phyloP scores from a whole-genome alignment of 2,888 invertebrate species.

The Fabriciana adippe region DNA sequence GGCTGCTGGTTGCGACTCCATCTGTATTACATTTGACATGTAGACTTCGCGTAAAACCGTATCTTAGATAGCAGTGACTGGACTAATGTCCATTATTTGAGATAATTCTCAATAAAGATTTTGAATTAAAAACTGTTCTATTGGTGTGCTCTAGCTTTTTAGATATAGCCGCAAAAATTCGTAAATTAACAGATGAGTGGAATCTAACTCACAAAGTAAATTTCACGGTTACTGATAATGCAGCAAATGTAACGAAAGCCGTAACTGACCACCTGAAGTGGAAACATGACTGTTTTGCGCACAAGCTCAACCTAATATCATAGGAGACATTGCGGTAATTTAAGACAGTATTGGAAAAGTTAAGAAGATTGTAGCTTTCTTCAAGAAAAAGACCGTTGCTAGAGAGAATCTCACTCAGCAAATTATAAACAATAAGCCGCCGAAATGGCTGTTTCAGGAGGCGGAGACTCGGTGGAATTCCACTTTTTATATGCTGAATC shows the following conservation, averaged over 20 bases:
- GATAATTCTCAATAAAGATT: constrained; percentile 22
- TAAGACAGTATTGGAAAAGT: constrained; percentile 35
- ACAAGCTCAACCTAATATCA: constrained; percentile 44
- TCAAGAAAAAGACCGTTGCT: constrained; percentile 39
- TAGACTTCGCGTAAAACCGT: constrained; percentile 41
- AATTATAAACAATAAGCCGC: constrained; percentile 32
- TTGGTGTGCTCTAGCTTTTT: constrained; percentile 42
- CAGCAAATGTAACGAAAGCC: constrained; percentile 44
- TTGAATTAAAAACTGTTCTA: constrained; percentile 41
- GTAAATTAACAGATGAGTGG: constrained; percentile 30
- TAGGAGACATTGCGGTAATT: constrained; percentile 28
- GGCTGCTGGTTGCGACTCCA: constrained; percentile 14
- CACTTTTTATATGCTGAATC: not conserved
- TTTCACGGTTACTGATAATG: constrained; percentile 47
- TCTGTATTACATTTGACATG: constrained; percentile 39
- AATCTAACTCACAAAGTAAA: constrained; percentile 40
- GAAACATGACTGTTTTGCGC: constrained; percentile 44
- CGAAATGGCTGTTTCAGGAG: not conserved
- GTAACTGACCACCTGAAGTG: constrained; percentile 34
- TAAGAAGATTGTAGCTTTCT: constrained; percentile 32
- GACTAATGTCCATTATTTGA: constrained; percentile 10
- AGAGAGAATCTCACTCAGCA: constrained; percentile 41
- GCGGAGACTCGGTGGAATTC: not conserved
- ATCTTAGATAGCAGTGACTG: constrained; percentile 40
- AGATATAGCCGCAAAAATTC: constrained; percentile 42